Evolutionary conservation across 2,888 invertebrate genomes (phyloP), one percentile per base, ranked within the genome.

Genomic region (Barypeithes pellucidus): DNA sequence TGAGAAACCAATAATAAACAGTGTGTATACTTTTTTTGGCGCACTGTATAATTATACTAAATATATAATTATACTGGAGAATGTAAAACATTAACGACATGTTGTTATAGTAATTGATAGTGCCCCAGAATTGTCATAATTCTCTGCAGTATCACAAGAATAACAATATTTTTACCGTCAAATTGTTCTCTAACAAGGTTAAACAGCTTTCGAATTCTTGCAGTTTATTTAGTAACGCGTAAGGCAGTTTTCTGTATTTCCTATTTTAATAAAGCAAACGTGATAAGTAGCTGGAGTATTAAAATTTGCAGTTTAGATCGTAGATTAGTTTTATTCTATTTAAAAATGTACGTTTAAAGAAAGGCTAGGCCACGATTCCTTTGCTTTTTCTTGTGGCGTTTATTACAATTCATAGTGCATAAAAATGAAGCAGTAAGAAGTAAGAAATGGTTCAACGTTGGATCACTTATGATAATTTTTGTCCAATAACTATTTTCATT

Each of bases 121-220:
- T 45, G 36, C 29, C 29, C 52, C 18, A 57, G 33, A 57, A 41
- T 57, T 66, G 65, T 65, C 50, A 61, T 29, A 61, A 45, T 61
- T 61, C 61, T 61, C 29, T 45, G n/a, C 61, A 24, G 16, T 29
- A 61, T 16, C 24, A 18, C 54, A 33, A 57, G 36, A 57, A 57
- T 29, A 29, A 50, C n/a, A 20, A 41, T 61, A 59, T 59, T 61
- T 61, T 61, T 45, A 11, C 45, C 29, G 45, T n/a, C 65, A 65
- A 33, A 29, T 18, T 54, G 24, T 43, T 66, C 39, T 24, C 22
- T 5, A 47, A 45, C 72, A 72, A 72, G 72, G 72, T 50, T 72
- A 72, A 72, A 72, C 67, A 67, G 67, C 72, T 72, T 72, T 72
- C 67, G 67, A 60, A 72, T 60, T 65, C 60, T 65, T 66, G 45